Conservation (phyloP, 2,113 vertebrate species). For the Zeus faber region DNA sequence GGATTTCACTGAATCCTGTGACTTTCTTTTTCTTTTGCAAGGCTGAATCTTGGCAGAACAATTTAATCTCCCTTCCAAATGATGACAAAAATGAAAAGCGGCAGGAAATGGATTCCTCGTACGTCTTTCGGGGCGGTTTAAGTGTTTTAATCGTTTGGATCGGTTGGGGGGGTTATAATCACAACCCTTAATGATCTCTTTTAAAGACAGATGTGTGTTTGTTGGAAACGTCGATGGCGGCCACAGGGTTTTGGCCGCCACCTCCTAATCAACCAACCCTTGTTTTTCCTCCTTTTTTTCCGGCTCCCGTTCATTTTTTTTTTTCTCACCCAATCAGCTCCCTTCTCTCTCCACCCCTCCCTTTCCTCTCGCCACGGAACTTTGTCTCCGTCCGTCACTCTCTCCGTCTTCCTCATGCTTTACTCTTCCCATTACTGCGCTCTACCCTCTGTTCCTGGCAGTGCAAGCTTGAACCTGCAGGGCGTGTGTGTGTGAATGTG, state of each 20-base stretch:
- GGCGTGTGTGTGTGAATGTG: too few relatives aligned
- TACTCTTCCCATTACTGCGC: slow-evolving; percentile 6
- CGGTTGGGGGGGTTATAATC: slow-evolving; percentile 1
- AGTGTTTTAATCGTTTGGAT: too few relatives aligned
- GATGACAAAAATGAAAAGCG: too few relatives aligned
- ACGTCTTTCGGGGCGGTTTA: too few relatives aligned
- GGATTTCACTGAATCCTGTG: too few relatives aligned
- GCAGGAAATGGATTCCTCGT: too few relatives aligned
- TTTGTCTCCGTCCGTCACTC: background rate
- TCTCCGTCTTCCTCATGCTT: background rate
- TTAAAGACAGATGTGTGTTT: background rate
- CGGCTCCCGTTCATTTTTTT: background rate
- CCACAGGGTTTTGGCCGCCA: background rate
- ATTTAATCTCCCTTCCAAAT: too few relatives aligned
- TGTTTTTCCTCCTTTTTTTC: background rate
- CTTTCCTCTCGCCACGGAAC: background rate
- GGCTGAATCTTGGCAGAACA: too few relatives aligned
- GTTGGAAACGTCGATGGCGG: background rate
- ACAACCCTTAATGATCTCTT: background rate
- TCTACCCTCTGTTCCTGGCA: background rate
- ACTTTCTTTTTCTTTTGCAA: too few relatives aligned
- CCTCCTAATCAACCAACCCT: background rate
- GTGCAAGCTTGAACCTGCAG: too few relatives aligned
- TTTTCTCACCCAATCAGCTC: background rate
- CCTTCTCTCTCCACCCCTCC: background rate